phyloP scores from a whole-genome alignment of 2,113 vertebrate species.

The Empidonax alnorum region DNA sequence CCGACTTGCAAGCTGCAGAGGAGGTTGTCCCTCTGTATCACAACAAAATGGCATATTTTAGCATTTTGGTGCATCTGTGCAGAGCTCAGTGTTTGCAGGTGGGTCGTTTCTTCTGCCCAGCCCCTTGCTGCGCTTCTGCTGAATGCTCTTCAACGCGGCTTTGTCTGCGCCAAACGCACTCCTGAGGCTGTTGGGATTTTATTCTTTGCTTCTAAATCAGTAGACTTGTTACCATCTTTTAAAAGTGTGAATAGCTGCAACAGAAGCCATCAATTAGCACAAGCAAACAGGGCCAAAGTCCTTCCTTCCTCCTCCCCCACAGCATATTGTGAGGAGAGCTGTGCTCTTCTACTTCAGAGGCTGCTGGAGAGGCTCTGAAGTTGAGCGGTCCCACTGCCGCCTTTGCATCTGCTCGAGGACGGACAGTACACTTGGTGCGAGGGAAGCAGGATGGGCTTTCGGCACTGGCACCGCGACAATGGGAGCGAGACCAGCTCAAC shows the following conservation, averaged over 20 bases:
- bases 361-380: conserved; percentile 61
- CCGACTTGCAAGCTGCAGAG: background rate
- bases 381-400: conserved; percentile 41
- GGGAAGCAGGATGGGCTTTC: conserved; percentile 22
- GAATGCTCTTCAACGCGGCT: background rate
- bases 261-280: conserved; percentile 79
- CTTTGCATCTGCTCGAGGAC: conserved; percentile 58
- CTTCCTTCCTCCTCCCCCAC: conserved; percentile 59
- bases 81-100: background rate
- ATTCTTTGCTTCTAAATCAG: conserved; percentile 43
- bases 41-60: background rate
- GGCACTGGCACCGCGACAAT: conserved; percentile 24
- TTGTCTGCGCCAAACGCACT: background rate
- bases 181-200: conserved; percentile 42
- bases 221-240: conserved; percentile 65
- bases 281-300: conserved; percentile 71
- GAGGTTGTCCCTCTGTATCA: background rate
- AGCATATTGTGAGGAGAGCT: conserved; percentile 61
- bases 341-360: conserved; percentile 31
- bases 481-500: conserved; percentile 51
- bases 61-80: background rate
- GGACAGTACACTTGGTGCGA: background rate
- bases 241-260: conserved; percentile 74
- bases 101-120: background rate
- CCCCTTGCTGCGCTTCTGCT: background rate